Conservation (phyloP, 2,797 vertebrate genomes). For the Monodelphis domestica region DNA sequence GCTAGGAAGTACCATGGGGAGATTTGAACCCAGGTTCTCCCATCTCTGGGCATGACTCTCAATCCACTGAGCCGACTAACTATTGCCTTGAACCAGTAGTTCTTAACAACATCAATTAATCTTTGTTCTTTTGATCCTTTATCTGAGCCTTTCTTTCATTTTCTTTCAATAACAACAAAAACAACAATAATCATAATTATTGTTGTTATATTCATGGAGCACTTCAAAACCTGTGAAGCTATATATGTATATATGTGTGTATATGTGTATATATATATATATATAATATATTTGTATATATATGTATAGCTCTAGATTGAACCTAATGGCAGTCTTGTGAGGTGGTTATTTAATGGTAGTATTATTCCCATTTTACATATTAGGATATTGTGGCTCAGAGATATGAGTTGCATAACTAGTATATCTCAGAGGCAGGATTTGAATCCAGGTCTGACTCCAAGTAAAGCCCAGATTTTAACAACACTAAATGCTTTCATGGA, state of each 20-base stretch:
- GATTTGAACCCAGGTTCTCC: too few species aligned
- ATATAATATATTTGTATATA: not conserved
- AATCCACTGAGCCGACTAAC: too few species aligned
- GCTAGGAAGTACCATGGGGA: too few species aligned
- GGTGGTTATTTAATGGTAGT: not conserved
- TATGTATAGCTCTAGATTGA: not conserved
- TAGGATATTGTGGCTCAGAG: not conserved
- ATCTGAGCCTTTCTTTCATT: constrained; percentile 19
- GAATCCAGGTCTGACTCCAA: not conserved
- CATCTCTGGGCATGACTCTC: too few species aligned
- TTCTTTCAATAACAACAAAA: not conserved
- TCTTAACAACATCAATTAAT: not conserved
- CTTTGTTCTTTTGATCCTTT: not conserved
- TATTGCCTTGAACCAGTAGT: too few species aligned
- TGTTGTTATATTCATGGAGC: not conserved
- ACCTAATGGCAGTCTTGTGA: not conserved
- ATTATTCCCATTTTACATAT: not conserved
- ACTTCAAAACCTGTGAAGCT: not conserved
- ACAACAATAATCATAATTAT: not conserved
- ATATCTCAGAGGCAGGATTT: not conserved
- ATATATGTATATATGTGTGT: too few species aligned
- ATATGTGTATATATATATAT: too few species aligned
- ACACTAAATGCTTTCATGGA: not conserved
- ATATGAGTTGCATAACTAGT: not conserved
- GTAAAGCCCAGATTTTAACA: not conserved